Percentiles rank a stretch among this genome's conserved stretches.
Conservation (phyloP, 2,113 vertebrate species). For the Puma concolor region DNA sequence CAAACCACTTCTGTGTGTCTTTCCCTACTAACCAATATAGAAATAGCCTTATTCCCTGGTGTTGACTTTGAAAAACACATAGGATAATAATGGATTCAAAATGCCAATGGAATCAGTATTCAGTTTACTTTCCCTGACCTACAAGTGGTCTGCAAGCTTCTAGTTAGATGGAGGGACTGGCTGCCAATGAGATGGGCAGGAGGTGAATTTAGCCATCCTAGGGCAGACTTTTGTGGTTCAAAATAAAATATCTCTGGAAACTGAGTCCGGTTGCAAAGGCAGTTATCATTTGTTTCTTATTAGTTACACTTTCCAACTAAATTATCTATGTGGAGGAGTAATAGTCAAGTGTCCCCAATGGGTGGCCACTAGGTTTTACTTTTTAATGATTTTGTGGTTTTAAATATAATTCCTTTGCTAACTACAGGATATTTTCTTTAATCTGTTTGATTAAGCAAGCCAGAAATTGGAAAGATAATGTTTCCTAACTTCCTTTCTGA, state of each 20-base stretch:
- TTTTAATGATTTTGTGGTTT: conserved; percentile 68
- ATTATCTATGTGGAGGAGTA: conserved; percentile 28
- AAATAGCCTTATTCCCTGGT: not conserved
- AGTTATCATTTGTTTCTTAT: conserved; percentile 36
- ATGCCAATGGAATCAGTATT: not conserved
- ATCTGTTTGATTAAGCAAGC: conserved; percentile 80
- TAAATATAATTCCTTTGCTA: conserved; percentile 73
- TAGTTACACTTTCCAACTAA: not conserved
- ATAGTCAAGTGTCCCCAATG: conserved; percentile 49
- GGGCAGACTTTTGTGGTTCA: not conserved
- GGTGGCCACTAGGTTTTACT: conserved; percentile 63
- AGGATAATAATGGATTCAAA: not conserved
- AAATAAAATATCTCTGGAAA: not conserved
- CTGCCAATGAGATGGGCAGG: not conserved
- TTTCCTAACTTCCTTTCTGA: conserved; percentile 87
- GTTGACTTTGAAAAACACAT: not conserved
- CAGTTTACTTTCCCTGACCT: not conserved
- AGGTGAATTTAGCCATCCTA: not conserved
- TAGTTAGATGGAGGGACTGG: not conserved
- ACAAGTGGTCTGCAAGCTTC: not conserved
- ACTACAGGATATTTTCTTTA: conserved; percentile 76
- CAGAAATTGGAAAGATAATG: conserved; percentile 83
- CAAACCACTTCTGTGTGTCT: not conserved
- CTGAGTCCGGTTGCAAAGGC: not conserved
- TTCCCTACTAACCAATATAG: not conserved